These are phyloP conservation scores for Sinopyrophorus schimmeli DNA, from an alignment of 2,888 invertebrate genomes.

Conservation along the genomic window DNA sequence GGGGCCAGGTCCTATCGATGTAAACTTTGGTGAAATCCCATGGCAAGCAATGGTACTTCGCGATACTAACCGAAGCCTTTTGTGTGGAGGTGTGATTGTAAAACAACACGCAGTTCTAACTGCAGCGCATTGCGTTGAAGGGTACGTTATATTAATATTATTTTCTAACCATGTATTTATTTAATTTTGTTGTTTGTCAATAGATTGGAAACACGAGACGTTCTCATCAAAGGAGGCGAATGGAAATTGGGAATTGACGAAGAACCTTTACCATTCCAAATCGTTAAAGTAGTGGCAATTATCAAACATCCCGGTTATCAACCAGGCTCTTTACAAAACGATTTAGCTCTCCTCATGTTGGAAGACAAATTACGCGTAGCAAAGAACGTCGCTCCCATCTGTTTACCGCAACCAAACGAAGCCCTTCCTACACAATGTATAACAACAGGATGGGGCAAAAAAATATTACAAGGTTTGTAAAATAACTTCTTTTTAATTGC, in stretches of 20 bases:
- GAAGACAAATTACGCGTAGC: slow-evolving; percentile 66
- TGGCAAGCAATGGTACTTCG: slow-evolving; percentile 85
- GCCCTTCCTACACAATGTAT: slow-evolving; percentile 68
- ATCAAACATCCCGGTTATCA: slow-evolving; percentile 72
- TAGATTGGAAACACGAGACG: slow-evolving; percentile 66
- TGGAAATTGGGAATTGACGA: slow-evolving; percentile 82
- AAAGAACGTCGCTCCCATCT: slow-evolving; percentile 74
- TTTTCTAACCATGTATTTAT: neutral
- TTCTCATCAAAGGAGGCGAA: slow-evolving; percentile 79
- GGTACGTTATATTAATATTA: slow-evolving; percentile 57
- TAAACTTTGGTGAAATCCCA: slow-evolving; percentile 79
- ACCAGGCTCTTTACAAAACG: slow-evolving; percentile 63
- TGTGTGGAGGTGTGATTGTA: slow-evolving; percentile 81
- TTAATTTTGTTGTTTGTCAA: neutral
- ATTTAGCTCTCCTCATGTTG: slow-evolving; percentile 73
- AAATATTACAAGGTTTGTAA: slow-evolving; percentile 70
- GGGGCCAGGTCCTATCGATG: slow-evolving; percentile 60
- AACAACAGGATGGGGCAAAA: slow-evolving; percentile 83
- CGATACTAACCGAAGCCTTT: slow-evolving; percentile 69
- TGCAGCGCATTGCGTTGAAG: slow-evolving; percentile 78
- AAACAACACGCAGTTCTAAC: slow-evolving; percentile 74
- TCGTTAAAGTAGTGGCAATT: slow-evolving; percentile 70
- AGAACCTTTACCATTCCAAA: slow-evolving; percentile 79
- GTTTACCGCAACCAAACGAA: slow-evolving; percentile 64
- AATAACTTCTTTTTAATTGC: neutral